These are phyloP conservation scores for Lymantria monacha DNA, from an alignment of 2,888 invertebrate genomes.

Conservation along the genomic window DNA sequence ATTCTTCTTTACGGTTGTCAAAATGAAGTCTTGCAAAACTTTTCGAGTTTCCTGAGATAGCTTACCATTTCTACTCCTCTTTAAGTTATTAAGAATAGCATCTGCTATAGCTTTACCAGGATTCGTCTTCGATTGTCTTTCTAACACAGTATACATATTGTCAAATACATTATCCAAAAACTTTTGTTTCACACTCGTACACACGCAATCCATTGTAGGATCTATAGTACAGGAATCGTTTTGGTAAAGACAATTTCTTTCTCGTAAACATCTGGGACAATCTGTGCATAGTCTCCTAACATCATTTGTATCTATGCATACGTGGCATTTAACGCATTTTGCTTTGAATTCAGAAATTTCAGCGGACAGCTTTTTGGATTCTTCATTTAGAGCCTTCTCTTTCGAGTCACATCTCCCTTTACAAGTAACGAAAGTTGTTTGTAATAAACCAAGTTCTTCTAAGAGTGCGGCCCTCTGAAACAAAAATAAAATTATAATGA, in stretches of 20 bases:
- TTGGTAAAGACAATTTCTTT: constrained; percentile 49
- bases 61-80: constrained; percentile 65
- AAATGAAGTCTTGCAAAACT: constrained; percentile 60
- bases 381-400: constrained; percentile 41
- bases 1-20: constrained; percentile 61
- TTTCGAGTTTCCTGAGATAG: constrained; percentile 52
- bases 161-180: constrained; percentile 72
- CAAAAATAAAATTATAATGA: too few relatives aligned
- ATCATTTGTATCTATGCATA: constrained; percentile 56
- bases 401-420: constrained; percentile 58
- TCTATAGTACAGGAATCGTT: constrained; percentile 50
- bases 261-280: constrained; percentile 58
- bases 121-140: constrained; percentile 47
- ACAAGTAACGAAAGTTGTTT: constrained; percentile 48
- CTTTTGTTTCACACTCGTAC: constrained; percentile 57
- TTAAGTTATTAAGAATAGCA: constrained; percentile 51
- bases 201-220: constrained; percentile 56
- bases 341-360: constrained; percentile 45
- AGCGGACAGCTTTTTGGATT: constrained; percentile 46
- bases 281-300: constrained; percentile 57
- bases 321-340: constrained; percentile 55
- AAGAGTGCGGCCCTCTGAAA: constrained; percentile 57
- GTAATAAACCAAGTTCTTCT: constrained; percentile 55
- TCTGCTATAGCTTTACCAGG: constrained; percentile 61
- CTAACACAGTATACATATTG: constrained; percentile 68